phyloP scores from a whole-genome alignment of 2,888 invertebrate species.

The Liodrosophila aerea region DNA sequence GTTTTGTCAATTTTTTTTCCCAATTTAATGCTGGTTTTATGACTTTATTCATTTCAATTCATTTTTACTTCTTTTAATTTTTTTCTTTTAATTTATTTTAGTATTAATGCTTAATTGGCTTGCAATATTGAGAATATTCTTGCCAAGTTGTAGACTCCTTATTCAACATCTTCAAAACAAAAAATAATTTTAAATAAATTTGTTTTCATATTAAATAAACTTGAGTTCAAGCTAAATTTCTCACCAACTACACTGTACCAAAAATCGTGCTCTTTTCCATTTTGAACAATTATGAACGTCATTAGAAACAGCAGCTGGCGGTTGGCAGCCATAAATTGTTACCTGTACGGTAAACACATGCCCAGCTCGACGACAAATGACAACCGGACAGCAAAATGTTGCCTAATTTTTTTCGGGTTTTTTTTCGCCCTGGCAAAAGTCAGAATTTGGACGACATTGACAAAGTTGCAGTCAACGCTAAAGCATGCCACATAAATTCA shows the following conservation, averaged over 20 bases:
- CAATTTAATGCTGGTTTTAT: too few relatives aligned
- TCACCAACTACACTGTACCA: not conserved
- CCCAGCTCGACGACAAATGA: slow-evolving; percentile 55
- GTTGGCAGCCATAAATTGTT: slow-evolving; percentile 55
- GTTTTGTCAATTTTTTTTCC: too few relatives aligned
- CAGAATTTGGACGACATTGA: slow-evolving; percentile 44
- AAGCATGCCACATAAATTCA: slow-evolving; percentile 45
- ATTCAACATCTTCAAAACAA: too few relatives aligned
- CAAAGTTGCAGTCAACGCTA: slow-evolving; percentile 57
- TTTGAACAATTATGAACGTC: slow-evolving; percentile 32
- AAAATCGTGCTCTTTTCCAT: not conserved
- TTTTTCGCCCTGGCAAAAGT: slow-evolving; percentile 5
- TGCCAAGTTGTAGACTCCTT: too few relatives aligned
- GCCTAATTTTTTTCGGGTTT: slow-evolving; percentile 57
- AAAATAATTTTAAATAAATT: too few relatives aligned
- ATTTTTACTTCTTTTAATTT: too few relatives aligned
- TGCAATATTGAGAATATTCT: too few relatives aligned
- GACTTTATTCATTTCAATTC: too few relatives aligned
- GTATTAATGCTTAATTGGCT: too few relatives aligned
- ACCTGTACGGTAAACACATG: slow-evolving; percentile 46
- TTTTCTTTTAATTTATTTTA: too few relatives aligned
- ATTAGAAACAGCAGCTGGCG: slow-evolving; percentile 35
- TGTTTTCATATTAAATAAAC: too few relatives aligned
- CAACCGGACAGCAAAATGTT: slow-evolving; percentile 58
- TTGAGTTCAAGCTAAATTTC: too few relatives aligned